Base-by-base conservation (phyloP, 30 jellyfish, hydroid and myxozoan species). In the Calvadosia cruxmelitensis region DNA sequence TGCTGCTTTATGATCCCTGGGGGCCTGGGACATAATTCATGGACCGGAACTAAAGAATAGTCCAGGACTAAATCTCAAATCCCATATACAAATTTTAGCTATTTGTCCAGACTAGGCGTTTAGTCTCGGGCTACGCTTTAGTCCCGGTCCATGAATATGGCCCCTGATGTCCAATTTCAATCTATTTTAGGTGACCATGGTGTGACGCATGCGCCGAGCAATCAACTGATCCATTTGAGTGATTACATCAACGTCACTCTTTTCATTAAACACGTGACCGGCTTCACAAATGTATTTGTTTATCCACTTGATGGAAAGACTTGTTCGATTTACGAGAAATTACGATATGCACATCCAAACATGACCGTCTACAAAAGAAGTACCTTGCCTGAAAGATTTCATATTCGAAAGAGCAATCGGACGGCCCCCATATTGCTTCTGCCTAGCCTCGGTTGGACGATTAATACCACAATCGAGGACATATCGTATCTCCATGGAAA, bases 131-230 rank as follows among this genome's bases (percentile, higher is more conserved):
- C 31, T 0, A 5, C 52, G 67, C 27, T n/a, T 12, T n/a, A n/a
- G n/a, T n/a, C n/a, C n/a, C n/a, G n/a, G n/a, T n/a, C n/a, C n/a
- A n/a, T n/a, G n/a, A n/a, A n/a, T n/a, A n/a, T n/a, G n/a, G n/a
- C n/a, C n/a, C n/a, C n/a, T n/a, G n/a, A n/a, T n/a, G n/a, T n/a
- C 24, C 3, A 25, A 5, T 49, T 23, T 71, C 27, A 15, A 34
- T 52, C 3, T 20, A n/a, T 62, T 52, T 20, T 85, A 87, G 97
- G 97, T 29, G 97, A 87, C 49, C 97, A 87, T 57, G 97, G 97
- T 3, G 81, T 87, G 26, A 80, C 63, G n/a, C 66, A 52, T 49
- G 57, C 57, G 20, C 10, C 20, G 20, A 42, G 20, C 10, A 33
- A 63, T 3, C 69, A 61, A 69, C 33, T 87, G 34, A 71, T 87